Base-by-base conservation (phyloP, 2,797 vertebrate species). In the Crenichthys baileyi region DNA sequence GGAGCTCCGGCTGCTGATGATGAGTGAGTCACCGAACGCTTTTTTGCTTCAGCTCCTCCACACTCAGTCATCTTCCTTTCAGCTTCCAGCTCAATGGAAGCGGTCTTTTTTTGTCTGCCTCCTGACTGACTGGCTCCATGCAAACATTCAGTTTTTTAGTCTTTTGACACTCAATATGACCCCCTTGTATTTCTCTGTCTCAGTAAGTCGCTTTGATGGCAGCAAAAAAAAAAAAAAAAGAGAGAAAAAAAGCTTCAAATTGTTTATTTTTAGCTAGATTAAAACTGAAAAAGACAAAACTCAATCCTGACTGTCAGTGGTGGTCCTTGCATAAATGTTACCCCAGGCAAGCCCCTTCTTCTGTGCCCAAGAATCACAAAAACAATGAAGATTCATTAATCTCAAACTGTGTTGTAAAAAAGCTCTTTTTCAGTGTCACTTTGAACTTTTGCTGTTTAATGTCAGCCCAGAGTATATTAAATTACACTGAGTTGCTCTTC, bases 11-110 rank as follows among this genome's bases (percentile, higher is more conserved):
- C 86, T 87, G 91, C 81, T 88, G 67, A 48, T 75, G 87, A 87
- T 75, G 86, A 91, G 90, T 94, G 93, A 94, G 73, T 95, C 94
- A 94, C 87, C n/a, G 75, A 72, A 80, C 84, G n/a, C 67, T 48
- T 88, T 71, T 92, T 85, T 87, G 86, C 81, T 86, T 90, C 79
- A 73, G 89, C 90, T 92, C 92, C 91, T 93, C 90, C 92, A 90
- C 93, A 87, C 89, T 89, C 90, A 87, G 86, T 90, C 92, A 87
- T 90, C 88, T 79, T 89, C 86, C 81, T 85, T 87, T 93, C 90
- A 85, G 89, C 87, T 83, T 68, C 51, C 77, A 70, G 85, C 84
- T 93, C 89, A 84, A 26, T 89, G 85, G 83, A 83, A 91, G 86
- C 82, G 85, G 86, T 86, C 90, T 91, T 87, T 88, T 92, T 90